phyloP scores from a whole-genome alignment of 2,888 invertebrate species.

The Bedellia somnulentella region DNA sequence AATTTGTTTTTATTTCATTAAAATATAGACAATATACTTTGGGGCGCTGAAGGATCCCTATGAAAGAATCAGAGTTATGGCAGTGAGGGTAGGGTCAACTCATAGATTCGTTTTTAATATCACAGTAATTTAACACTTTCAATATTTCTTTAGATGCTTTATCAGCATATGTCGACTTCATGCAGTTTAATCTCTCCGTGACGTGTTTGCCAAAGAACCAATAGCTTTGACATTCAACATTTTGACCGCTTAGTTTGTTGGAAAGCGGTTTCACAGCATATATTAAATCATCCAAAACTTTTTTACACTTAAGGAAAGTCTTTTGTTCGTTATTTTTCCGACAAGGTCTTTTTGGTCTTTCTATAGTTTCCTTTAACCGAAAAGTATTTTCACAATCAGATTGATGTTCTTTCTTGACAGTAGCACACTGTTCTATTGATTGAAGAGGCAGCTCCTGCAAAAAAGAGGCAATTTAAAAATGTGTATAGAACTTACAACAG shows the following conservation, averaged over 20 bases:
- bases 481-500: slow-evolving; percentile 10
- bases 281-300: slow-evolving; percentile 30
- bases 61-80: too few species aligned
- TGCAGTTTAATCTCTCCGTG: slow-evolving; percentile 27
- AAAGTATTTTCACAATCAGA: slow-evolving; percentile 19
- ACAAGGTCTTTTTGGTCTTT: slow-evolving; percentile 30
- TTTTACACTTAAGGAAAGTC: slow-evolving; percentile 21
- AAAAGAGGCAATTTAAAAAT: too few species aligned
- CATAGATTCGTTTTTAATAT: too few species aligned
- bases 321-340: slow-evolving; percentile 14
- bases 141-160: slow-evolving; percentile 29
- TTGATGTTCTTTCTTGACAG: slow-evolving; percentile 23
- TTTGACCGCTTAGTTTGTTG: slow-evolving; percentile 5
- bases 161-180: slow-evolving; percentile 29
- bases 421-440: slow-evolving; percentile 11
- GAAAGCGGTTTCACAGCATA: slow-evolving; percentile 31
- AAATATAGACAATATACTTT: too few species aligned
- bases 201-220: slow-evolving; percentile 45
- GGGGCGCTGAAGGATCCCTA: too few species aligned
- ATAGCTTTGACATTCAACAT: slow-evolving; percentile 16
- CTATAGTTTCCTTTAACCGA: slow-evolving; percentile 28
- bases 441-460: too few species aligned
- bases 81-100: too few species aligned
- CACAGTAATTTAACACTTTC: slow-evolving; percentile 16
- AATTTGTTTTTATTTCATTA: too few species aligned